Base-by-base conservation (phyloP, 2,888 invertebrate species). In the Drosophila robusta region DNA sequence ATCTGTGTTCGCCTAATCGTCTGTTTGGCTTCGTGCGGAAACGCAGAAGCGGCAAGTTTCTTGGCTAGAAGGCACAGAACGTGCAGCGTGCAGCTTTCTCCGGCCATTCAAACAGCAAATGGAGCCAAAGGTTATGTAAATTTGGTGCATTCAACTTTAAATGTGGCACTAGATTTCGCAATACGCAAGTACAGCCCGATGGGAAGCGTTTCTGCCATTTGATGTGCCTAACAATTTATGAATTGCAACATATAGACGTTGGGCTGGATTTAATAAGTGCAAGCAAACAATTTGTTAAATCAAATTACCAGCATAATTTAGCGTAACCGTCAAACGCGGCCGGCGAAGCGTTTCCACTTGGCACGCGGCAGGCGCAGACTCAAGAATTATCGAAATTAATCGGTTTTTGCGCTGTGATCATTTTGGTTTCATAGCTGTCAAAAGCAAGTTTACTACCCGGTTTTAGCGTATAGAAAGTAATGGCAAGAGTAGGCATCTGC, bases 211-310 rank as follows among this genome's bases (percentile, higher is more conserved):
- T 78, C 78, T 78, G 80, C 78, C 36, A 54, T 51, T 55, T 57
- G 61, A 46, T 9, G 46, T 29, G 29, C 22, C 38, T 56, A 44
- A 41, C 55, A 54, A 65, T 70, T 67, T 64, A 47, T 44, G 70
- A 71, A 84, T 87, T 78, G 75, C 85, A 66, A 85, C 80, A 74
- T 80, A 55, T 80, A 39, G 46, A 50, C 49, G 24, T 36, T 58
- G 60, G 57, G 24, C 57, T 67, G 60, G 61, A 70, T 65, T 87
- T 68, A 74, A 74, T 71, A 85, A 82, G 65, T 82, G 87, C 80
- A 82, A 56, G 63, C 85, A 62, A 76, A 79, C 87, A 82, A 85
- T 86, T 85, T 89, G 89, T 88, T 44, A 83, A 89, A 79, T 89
- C 77, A 75, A 89, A 86, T 88, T 88, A 82, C 68, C 41, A 34